Base-by-base conservation (phyloP, 2,888 invertebrate species). In the Ceramica pisi region DNA sequence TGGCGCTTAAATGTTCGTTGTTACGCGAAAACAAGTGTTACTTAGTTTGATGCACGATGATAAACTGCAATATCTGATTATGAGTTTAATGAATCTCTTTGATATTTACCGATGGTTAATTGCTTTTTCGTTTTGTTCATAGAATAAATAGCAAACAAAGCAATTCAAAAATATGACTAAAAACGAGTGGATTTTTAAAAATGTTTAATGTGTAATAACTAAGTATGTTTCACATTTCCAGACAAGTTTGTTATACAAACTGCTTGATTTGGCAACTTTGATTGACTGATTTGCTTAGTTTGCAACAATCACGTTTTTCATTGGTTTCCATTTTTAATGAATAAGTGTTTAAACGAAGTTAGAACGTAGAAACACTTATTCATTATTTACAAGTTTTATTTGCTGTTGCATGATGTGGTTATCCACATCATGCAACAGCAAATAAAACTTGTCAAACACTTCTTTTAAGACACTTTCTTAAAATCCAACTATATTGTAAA, bases 31-130 rank as follows among this genome's bases (percentile, higher is more conserved):
- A 81, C 78, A 80, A 75, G 78, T 80, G 78, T 84, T 74, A 78
- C 74, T 77, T 55, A 75, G 64, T 64, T 71, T 59, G 79, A 82
- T 82, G 78, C 76, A 75, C 68, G 60, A 56, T 71, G 75, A 85
- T 86, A 85, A 82, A 79, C 53, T 81, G 69, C 70, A 82, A 77
- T 84, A 84, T 86, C 77, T 55, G 68, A 71, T 82, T 74, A 82
- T 82, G 74, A 53, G 21, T 70, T 56, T 71, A 73, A 67, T 71
- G 69, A 67, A 84, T 82, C 80, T 75, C 56, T 81, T 86, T 85
- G 69, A 78, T 66, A 74, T 80, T 60, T 73, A 63, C 84, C 86
- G 85, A 69, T 80, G 65, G 46, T 64, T 78, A 76, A 76, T 85
- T 78, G 85, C 65, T 79, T 79, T 84, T 84, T 70, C 61, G 53